Base-by-base conservation (phyloP, 2,888 invertebrate genomes). In the Melanotus villosus region DNA sequence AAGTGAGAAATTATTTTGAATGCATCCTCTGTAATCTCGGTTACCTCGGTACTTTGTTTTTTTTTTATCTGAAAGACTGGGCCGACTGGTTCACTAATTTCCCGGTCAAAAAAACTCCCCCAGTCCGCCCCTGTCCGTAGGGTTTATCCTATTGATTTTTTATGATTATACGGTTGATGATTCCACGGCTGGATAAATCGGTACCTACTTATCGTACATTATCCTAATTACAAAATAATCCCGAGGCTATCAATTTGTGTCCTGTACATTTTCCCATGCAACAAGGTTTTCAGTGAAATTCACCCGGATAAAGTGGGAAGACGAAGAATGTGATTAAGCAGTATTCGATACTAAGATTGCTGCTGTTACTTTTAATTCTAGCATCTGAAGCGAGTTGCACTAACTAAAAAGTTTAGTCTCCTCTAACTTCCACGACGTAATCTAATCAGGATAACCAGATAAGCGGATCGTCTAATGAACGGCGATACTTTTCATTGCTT, bases 381-480 rank as follows among this genome's bases (percentile, higher is more conserved):
- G 21, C 32, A 56, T 56, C 56, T 56, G 26, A 38, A 38, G 38
- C 38, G 21, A 32, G 32, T 14, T 56, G 19, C 12, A 45, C 10
- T 12, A 32, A 38, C 56, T 56, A 56, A 56, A 62, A 62, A 62
- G 38, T 62, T 62, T 32, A 12, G 19, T 34, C 18, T 54, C n/a
- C 23, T 21, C 32, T 16, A 50, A 36, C 59, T 59, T 41, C 32
- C 14, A 57, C 32, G 38, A 45, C 32, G 59, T 66, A 66, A 66
- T 66, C 66, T 38, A 66, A 66, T 66, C 52, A 60, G 50, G 59
- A 60, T 60, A 66, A 66, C 59, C 30, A 60, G 66, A 52, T 60
- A 66, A 66, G 59, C 50, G 66, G 60, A 60, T 66, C 66, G 41
- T 41, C 47, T 59, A 66, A 66, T 66, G 59, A 66, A 66, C 66